These are phyloP conservation scores for Polypterus bichir DNA, from an alignment of 2,113 vertebrate species.

Conservation along the genomic window DNA sequence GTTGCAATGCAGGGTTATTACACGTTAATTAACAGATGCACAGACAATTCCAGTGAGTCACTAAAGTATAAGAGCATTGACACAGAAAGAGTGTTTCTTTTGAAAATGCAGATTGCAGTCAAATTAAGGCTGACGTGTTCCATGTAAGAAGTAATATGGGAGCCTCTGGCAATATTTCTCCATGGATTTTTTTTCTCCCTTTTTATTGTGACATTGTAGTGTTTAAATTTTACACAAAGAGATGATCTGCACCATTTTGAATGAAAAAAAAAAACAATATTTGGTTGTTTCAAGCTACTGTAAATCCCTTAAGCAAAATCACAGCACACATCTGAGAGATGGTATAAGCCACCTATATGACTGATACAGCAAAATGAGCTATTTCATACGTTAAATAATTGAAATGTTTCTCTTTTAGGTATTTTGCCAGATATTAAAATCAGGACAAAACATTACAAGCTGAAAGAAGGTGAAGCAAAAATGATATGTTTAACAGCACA, in stretches of 20 bases:
- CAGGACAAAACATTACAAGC: too few relatives aligned
- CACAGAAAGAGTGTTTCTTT: conserved; percentile 15
- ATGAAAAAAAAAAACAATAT: background rate
- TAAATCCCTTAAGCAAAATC: too few relatives aligned
- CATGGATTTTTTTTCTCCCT: conserved; percentile 10
- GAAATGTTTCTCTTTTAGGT: too few relatives aligned
- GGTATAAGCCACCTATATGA: too few relatives aligned
- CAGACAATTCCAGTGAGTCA: conserved; percentile 1
- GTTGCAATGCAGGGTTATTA: conserved; percentile 10
- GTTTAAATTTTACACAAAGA: conserved; percentile 7
- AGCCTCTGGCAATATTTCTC: conserved; percentile 12
- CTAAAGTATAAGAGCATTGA: conserved; percentile 16
- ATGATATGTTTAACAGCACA: too few relatives aligned
- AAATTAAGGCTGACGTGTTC: conserved; percentile 14
- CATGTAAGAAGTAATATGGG: conserved; percentile 14
- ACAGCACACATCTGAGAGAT: too few relatives aligned
- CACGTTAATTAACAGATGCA: conserved; percentile 8
- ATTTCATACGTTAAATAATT: too few relatives aligned
- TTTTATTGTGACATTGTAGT: background rate
- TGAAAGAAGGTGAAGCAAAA: too few relatives aligned
- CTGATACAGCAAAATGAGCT: too few relatives aligned
- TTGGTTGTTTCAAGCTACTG: too few relatives aligned
- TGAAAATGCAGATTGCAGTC: conserved; percentile 14
- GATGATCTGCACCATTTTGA: conserved; percentile 1
- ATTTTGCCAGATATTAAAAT: too few relatives aligned